phyloP scores from a whole-genome alignment of 1,140 invertebrate genomes.

The Rhopalosiphum padi region DNA sequence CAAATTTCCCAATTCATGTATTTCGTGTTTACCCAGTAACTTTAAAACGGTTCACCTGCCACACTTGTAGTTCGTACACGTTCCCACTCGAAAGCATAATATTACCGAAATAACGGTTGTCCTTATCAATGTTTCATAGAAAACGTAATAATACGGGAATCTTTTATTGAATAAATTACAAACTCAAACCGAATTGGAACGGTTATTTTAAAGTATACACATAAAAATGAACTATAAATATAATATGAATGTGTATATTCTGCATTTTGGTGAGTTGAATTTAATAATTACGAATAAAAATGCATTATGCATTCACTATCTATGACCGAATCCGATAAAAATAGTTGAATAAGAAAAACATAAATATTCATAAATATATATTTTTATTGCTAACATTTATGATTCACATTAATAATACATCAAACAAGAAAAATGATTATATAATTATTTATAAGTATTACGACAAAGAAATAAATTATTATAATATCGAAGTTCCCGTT shows the following conservation, averaged over 20 bases:
- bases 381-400: not conserved
- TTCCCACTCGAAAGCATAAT: not conserved
- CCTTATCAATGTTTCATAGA: not conserved
- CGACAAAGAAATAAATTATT: no score
- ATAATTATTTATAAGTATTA: not conserved
- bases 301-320: not conserved
- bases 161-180: conserved; percentile 9
- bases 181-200: not conserved
- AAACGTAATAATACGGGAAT: not conserved
- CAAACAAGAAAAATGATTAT: not conserved
- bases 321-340: not conserved
- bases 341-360: not conserved
- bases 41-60: not conserved
- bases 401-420: not conserved
- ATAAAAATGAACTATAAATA: not conserved
- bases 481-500: not conserved
- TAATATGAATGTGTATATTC: not conserved
- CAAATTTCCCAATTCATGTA: not conserved
- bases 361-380: not conserved
- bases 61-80: not conserved
- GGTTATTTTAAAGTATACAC: not conserved
- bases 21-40: not conserved
- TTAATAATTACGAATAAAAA: not conserved
- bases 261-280: not conserved
- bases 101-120: not conserved